Evolutionary conservation across 2,113 vertebrate species (phyloP).

Genomic region (Lepidothrix coronata): DNA sequence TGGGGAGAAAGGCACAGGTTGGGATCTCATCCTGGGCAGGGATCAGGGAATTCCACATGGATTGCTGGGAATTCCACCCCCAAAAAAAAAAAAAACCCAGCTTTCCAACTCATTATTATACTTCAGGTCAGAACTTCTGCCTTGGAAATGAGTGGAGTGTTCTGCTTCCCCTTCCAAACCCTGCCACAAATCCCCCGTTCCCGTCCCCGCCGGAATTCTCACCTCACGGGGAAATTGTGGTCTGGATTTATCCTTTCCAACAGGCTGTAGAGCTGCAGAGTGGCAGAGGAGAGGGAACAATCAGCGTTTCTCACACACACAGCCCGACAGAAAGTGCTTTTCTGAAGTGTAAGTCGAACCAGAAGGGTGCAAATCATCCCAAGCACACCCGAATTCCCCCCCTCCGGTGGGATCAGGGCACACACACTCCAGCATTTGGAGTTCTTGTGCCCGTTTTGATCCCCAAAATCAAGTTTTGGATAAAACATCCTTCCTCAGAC

Average conservation of each 20-base stretch:
- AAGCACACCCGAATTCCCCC: fast-evolving
- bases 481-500: background rate
- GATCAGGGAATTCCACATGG: background rate
- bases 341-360: background rate
- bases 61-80: background rate
- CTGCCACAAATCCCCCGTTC: background rate
- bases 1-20: background rate
- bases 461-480: background rate
- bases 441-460: background rate
- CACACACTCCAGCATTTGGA: background rate
- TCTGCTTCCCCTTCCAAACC: background rate
- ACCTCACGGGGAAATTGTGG: slow-evolving; percentile 98
- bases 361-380: background rate
- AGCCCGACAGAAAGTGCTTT: background rate
- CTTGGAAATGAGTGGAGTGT: background rate
- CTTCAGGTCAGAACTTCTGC: background rate
- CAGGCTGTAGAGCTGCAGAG: slow-evolving; percentile 88
- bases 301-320: background rate
- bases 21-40: background rate
- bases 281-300: background rate
- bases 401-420: background rate
- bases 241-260: slow-evolving; percentile 98
- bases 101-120: background rate
- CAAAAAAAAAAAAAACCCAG: background rate
- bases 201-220: slow-evolving; percentile 25